Percentiles rank a stretch among this genome's conserved stretches.
Conservation (phyloP, 2,797 vertebrate species). For the Epinephelus coioides region DNA sequence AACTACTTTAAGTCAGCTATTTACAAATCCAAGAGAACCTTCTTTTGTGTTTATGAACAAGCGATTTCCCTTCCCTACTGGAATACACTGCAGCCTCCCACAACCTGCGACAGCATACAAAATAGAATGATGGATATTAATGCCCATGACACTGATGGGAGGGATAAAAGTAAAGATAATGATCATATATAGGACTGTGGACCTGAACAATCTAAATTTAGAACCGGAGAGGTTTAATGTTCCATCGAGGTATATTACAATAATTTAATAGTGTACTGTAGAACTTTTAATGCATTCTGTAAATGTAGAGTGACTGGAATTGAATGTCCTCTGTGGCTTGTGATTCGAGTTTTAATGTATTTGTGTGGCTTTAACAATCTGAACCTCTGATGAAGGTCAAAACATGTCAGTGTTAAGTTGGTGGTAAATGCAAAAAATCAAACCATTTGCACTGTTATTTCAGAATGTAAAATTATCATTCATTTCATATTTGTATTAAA, state of each 20-base stretch:
- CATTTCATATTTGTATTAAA: background rate
- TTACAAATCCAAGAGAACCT: background rate
- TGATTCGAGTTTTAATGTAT: constrained; percentile 3
- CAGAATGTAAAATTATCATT: background rate
- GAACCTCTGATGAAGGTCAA: background rate
- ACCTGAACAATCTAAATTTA: constrained; percentile 6
- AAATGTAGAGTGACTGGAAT: background rate
- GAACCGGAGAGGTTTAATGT: background rate
- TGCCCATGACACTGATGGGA: constrained; percentile 2
- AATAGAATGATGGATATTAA: constrained; percentile 9
- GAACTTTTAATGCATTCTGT: background rate
- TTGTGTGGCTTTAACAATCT: constrained; percentile 10
- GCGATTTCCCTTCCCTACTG: too few relatives aligned
- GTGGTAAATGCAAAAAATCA: background rate
- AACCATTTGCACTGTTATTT: background rate
- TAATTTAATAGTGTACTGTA: background rate
- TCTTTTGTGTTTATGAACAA: background rate
- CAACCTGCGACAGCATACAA: background rate
- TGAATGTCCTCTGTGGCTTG: background rate
- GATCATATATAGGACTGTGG: background rate
- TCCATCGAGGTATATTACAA: background rate
- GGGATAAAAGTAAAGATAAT: constrained; percentile 19
- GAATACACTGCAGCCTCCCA: background rate
- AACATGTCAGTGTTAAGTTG: background rate
- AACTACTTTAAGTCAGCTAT: background rate